Percentiles rank a stretch among this genome's conserved stretches.
Evolutionary conservation across 2,888 invertebrate species (phyloP).

Genomic region (Drymonia ruficornis): DNA sequence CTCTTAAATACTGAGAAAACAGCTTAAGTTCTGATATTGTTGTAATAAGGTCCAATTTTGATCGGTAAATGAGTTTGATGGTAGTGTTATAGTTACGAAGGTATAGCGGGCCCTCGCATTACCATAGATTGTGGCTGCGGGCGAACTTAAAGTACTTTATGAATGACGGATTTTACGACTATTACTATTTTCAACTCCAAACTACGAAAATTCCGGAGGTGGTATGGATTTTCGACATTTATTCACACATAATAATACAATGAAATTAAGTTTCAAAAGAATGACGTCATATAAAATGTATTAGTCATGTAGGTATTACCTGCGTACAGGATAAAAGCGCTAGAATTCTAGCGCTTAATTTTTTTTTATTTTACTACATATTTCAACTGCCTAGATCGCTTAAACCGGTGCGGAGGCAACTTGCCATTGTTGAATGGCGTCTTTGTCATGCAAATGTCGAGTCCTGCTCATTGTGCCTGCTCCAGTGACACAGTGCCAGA

Average conservation of each 20-base stretch:
- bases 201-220: no score
- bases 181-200: no score
- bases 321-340: no score
- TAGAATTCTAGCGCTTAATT: neutral
- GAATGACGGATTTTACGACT: constrained; percentile 7
- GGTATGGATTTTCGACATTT: no score
- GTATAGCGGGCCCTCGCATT: constrained; percentile 33
- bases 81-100: constrained; percentile 5
- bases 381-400: neutral
- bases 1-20: constrained; percentile 1
- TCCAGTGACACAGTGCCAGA: constrained; percentile 36
- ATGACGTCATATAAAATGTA: no score
- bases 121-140: constrained; percentile 25
- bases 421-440: constrained; percentile 7
- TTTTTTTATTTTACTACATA: neutral
- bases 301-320: no score
- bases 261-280: no score
- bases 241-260: no score
- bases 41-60: constrained; percentile 15
- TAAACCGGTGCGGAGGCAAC: neutral
- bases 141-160: constrained; percentile 25
- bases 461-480: constrained; percentile 31
- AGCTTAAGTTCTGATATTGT: constrained; percentile 5
- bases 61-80: neutral
- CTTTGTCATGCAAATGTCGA: constrained; percentile 32